Percentiles rank a stretch among this genome's conserved stretches.
These are phyloP conservation scores for Anarhynchus alexandrinus DNA, from an alignment of 2,113 vertebrate species.

Conservation along the genomic window DNA sequence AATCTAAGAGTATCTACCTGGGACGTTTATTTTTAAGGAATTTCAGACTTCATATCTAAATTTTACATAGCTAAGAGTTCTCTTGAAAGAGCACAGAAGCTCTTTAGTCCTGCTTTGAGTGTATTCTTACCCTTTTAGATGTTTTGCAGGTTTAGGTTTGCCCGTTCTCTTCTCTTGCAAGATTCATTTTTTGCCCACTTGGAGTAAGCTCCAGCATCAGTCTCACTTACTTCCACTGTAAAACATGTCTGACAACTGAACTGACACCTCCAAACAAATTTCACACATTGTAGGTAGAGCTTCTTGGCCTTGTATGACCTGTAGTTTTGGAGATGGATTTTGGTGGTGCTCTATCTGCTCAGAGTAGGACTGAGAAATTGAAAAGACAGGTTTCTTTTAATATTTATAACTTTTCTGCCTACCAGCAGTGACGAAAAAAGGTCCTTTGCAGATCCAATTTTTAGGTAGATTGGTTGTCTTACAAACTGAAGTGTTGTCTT, in stretches of 20 bases:
- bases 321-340: not conserved
- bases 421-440: not conserved
- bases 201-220: not conserved
- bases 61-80: not conserved
- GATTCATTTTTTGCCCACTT: not conserved
- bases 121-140: not conserved
- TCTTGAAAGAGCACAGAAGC: not conserved
- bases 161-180: not conserved
- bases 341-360: not conserved
- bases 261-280: not conserved
- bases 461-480: not conserved
- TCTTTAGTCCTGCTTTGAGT: not conserved
- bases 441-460: not conserved
- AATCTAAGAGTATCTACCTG: not conserved
- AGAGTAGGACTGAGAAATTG: not conserved
- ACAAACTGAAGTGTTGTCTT: not conserved
- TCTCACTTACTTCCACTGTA: not conserved
- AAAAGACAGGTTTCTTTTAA: not conserved
- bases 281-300: not conserved
- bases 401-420: conserved; percentile 2
- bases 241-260: conserved; percentile 5
- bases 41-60: not conserved
- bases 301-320: not conserved
- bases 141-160: not conserved
- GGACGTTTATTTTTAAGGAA: not conserved